A percentile compares a stretch with the other conserved stretches of the same genome.
Evolutionary conservation across 2,888 invertebrate genomes (phyloP).

Genomic region (Sisyra nigra): DNA sequence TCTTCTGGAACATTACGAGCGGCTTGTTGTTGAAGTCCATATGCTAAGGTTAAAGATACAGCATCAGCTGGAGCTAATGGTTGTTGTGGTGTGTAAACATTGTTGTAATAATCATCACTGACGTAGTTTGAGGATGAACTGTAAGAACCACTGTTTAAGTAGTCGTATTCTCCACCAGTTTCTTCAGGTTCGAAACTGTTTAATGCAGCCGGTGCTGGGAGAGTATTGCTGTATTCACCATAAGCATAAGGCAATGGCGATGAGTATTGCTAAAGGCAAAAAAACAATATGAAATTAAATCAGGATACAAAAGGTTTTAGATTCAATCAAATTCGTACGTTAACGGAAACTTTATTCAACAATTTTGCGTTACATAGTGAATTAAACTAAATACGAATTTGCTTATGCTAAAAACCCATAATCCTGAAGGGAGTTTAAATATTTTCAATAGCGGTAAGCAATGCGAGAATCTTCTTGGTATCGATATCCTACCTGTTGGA

Average conservation of each 20-base stretch:
- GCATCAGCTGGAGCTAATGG: constrained; percentile 27
- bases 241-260: constrained; percentile 4
- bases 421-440: too few relatives aligned
- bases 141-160: constrained; percentile 2
- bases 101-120: constrained; percentile 9
- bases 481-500: constrained; percentile 4
- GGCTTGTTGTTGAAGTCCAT: constrained; percentile 24
- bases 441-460: too few relatives aligned
- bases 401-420: too few relatives aligned
- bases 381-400: too few relatives aligned
- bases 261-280: constrained; percentile 1
- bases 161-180: constrained; percentile 8
- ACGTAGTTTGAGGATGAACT: constrained; percentile 4
- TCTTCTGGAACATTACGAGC: constrained; percentile 29
- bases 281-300: background rate
- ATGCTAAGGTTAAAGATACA: constrained; percentile 29
- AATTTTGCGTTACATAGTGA: too few relatives aligned
- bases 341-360: too few relatives aligned
- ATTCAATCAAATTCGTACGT: too few relatives aligned
- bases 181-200: constrained; percentile 9
- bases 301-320: too few relatives aligned
- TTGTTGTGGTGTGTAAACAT: constrained; percentile 9
- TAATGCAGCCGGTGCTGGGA: constrained; percentile 7
- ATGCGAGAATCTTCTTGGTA: background rate
- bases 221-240: background rate